A percentile compares a stretch with the other conserved stretches of the same genome.
Evolutionary conservation across 2,797 vertebrate species (phyloP).

Genomic region (Falco novaeseelandiae): DNA sequence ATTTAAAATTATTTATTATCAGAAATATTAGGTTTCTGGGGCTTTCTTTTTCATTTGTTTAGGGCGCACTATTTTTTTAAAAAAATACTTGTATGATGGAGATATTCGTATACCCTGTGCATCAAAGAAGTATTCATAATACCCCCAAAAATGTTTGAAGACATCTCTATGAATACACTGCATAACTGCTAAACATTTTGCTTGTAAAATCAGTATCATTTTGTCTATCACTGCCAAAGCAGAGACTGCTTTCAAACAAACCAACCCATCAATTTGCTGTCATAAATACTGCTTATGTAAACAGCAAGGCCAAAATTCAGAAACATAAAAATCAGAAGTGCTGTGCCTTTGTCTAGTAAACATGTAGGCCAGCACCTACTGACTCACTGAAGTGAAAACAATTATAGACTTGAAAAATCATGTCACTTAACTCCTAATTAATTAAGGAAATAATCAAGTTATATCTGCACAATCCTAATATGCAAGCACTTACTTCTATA

Average conservation of each 20-base stretch:
- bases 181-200: neutral
- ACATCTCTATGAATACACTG: neutral
- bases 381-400: neutral
- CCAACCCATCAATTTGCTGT: neutral
- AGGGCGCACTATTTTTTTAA: neutral
- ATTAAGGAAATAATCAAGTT: neutral
- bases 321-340: neutral
- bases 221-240: neutral
- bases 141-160: neutral
- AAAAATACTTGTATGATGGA: neutral
- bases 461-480: neutral
- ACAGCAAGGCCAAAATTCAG: neutral
- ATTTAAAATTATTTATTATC: neutral
- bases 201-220: neutral
- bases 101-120: neutral
- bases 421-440: neutral
- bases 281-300: neutral
- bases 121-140: neutral
- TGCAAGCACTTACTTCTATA: neutral
- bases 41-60: neutral
- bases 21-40: neutral
- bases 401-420: neutral
- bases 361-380: neutral
- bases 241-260: neutral
- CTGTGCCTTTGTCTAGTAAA: neutral